A percentile compares a stretch with the other conserved stretches of the same genome.
These are phyloP conservation scores for Melanchra persicariae DNA, from an alignment of 2,888 invertebrate genomes.

Conservation along the genomic window DNA sequence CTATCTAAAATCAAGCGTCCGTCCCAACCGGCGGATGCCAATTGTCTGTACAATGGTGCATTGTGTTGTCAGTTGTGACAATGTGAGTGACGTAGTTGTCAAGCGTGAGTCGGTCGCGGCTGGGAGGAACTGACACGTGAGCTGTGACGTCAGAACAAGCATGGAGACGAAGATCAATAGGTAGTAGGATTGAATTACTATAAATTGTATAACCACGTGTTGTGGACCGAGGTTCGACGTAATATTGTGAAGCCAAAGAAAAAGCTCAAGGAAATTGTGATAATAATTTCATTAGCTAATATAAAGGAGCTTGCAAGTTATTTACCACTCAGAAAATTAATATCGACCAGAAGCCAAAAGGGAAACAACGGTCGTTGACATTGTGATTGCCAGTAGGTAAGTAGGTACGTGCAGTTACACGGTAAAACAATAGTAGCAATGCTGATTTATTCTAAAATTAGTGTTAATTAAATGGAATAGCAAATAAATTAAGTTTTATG, in stretches of 20 bases:
- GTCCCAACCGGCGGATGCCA: conserved; percentile 52
- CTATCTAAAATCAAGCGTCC: conserved; percentile 39
- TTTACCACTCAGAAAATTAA: background rate
- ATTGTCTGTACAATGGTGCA: conserved; percentile 63
- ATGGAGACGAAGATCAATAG: conserved; percentile 11
- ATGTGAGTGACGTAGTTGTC: conserved; percentile 53
- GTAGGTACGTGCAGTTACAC: background rate
- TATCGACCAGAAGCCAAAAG: background rate
- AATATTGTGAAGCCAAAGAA: too few relatives aligned
- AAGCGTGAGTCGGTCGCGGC: conserved; percentile 31
- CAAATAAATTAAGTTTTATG: background rate
- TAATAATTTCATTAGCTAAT: too few relatives aligned
- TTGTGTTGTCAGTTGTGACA: conserved; percentile 57
- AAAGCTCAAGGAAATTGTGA: too few relatives aligned
- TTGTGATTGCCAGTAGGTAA: too few relatives aligned
- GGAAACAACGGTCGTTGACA: conserved; percentile 16
- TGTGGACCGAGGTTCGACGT: background rate
- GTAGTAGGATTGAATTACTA: conserved; percentile 11
- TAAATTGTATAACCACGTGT: conserved; percentile 36
- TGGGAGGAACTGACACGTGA: conserved; percentile 45
- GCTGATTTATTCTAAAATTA: too few relatives aligned
- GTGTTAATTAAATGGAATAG: too few relatives aligned
- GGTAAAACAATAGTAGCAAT: background rate
- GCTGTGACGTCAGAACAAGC: conserved; percentile 27
- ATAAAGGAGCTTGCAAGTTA: background rate